These are phyloP conservation scores for Ciconia nigra DNA, from an alignment of 2,797 vertebrate species.

Conservation along the genomic window DNA sequence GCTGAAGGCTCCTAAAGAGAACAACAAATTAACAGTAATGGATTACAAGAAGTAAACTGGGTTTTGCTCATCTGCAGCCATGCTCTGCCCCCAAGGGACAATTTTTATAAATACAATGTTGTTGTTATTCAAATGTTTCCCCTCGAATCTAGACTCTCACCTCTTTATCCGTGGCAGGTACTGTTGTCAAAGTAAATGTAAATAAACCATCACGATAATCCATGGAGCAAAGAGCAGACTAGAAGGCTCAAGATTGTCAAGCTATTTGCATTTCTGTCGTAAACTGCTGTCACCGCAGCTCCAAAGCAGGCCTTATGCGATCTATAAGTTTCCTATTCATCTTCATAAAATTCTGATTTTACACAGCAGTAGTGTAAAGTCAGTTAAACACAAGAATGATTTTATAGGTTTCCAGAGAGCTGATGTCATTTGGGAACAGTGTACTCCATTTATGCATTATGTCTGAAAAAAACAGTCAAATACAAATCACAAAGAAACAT, in stretches of 20 bases:
- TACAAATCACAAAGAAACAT: constrained; percentile 65
- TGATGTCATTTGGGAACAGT: constrained; percentile 31
- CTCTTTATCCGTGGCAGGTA: not conserved
- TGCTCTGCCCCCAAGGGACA: constrained; percentile 46
- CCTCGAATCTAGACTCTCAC: not conserved
- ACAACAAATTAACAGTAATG: constrained; percentile 14
- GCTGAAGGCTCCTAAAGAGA: not conserved
- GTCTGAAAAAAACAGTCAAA: constrained; percentile 38
- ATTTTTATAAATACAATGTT: constrained; percentile 42
- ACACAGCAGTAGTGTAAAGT: constrained; percentile 19
- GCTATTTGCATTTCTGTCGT: not conserved
- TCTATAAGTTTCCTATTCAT: constrained; percentile 8
- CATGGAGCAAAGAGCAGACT: not conserved
- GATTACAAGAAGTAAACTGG: constrained; percentile 7
- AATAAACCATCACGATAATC: not conserved
- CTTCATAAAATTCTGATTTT: constrained; percentile 56
- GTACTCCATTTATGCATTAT: constrained; percentile 29
- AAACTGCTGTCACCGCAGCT: not conserved
- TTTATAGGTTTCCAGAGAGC: constrained; percentile 56
- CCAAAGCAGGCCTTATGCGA: not conserved
- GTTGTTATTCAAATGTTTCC: not conserved
- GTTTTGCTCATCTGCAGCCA: constrained; percentile 7
- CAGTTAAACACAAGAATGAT: constrained; percentile 51
- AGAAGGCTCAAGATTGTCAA: not conserved
- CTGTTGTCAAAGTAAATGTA: not conserved